These are phyloP conservation scores for Saccostrea echinata DNA, from an alignment of 1,140 invertebrate genomes.

Conservation along the genomic window DNA sequence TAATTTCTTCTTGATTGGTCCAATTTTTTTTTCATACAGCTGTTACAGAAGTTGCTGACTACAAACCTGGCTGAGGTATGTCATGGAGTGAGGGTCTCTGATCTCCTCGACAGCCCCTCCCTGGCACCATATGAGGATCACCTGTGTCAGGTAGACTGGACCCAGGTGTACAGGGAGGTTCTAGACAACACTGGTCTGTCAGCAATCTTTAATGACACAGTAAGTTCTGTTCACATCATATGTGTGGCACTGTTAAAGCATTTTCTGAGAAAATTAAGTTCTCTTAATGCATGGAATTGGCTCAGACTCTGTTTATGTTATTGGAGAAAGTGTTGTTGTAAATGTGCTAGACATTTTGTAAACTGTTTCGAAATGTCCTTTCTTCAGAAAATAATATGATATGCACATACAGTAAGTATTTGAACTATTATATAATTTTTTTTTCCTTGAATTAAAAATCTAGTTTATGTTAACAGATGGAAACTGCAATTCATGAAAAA, in stretches of 20 bases:
- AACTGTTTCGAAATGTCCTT: too few species aligned
- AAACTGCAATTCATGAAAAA: not conserved
- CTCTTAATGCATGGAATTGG: too few species aligned
- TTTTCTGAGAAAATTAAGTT: too few species aligned
- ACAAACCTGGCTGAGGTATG: conserved; percentile 41
- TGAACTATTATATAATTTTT: too few species aligned
- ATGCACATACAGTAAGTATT: too few species aligned
- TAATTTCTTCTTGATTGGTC: not conserved
- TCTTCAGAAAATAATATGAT: too few species aligned
- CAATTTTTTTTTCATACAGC: not conserved
- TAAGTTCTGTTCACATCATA: not conserved
- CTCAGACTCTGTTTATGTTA: too few species aligned
- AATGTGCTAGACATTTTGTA: too few species aligned
- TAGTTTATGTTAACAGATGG: not conserved
- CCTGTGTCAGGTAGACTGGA: conserved; percentile 52
- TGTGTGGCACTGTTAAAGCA: too few species aligned
- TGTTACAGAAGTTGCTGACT: conserved; percentile 53
- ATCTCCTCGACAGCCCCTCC: conserved; percentile 7
- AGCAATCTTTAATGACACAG: not conserved
- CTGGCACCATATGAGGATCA: conserved; percentile 36
- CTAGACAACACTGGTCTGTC: not conserved
- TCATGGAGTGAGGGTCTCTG: conserved; percentile 35
- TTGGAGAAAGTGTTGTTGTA: too few species aligned
- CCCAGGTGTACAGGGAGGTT: conserved; percentile 25
- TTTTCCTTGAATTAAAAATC: too few species aligned